phyloP scores from a whole-genome alignment of 2,797 vertebrate species.

The Aselliscus stoliczkanus region DNA sequence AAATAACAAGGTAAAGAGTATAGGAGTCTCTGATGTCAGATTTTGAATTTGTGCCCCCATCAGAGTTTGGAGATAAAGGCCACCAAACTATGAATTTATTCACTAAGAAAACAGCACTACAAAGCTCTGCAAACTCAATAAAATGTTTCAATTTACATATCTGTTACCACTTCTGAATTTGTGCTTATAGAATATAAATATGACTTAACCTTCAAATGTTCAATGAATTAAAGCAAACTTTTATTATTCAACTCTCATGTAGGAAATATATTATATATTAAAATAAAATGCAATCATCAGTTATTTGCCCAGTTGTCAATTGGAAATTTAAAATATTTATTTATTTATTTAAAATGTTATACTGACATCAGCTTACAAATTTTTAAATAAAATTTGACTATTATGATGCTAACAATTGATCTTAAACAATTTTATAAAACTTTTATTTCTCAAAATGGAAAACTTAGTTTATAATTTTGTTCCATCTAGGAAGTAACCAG shows the following conservation, averaged over 20 bases:
- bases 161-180: background rate
- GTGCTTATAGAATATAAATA: background rate
- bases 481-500: background rate
- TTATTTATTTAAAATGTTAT: background rate
- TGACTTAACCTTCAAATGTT: background rate
- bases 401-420: background rate
- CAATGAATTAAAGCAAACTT: background rate
- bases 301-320: background rate
- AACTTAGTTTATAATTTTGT: background rate
- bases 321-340: background rate
- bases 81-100: background rate
- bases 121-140: background rate
- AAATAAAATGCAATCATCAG: background rate
- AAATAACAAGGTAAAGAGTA: background rate
- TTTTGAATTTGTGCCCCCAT: background rate
- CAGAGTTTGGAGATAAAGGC: background rate
- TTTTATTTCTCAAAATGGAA: background rate
- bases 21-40: background rate
- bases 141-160: background rate
- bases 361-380: background rate
- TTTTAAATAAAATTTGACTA: background rate
- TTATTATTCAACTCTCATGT: background rate
- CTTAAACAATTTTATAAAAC: background rate
- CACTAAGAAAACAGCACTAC: background rate
- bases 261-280: background rate